Evolutionary conservation across 2,797 vertebrate species (phyloP), one percentile per base, ranked within the genome.

Genomic region (Lophotriccus pileatus): DNA sequence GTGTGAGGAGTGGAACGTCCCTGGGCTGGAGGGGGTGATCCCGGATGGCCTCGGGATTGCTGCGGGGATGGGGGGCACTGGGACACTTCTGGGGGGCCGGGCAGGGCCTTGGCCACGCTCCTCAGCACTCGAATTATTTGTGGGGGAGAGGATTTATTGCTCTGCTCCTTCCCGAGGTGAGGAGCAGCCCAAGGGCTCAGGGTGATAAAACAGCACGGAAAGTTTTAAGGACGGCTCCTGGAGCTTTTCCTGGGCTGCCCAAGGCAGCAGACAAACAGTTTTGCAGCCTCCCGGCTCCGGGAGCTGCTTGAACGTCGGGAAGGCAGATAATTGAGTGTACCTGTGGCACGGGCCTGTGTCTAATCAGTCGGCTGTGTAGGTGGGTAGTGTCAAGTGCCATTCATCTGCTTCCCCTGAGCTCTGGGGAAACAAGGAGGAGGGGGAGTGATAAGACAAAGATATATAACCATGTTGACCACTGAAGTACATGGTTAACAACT

Each of bases 401-500:
- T 97, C 98, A 97, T 97, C 92, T 82, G 91, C 92, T 89, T 97
- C 98, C 97, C 97, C 92, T 83, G 98, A 96, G 98, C 97, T 94
- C 76, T 81, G 87, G 74, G 96, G 95, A 96, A 97, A 96, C 95
- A 96, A 95, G 97, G 94, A 97, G 97, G 97, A 97, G 97, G 95
- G 96, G 87, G 68, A 87, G 89, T 6, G 84, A 27, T 87, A 93
- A 98, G 95, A 98, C 97, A 97, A 95, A 98, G 97, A 98, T 97
- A 96, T 92, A 97, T 96, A 97, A 97, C 96, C 91, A 55, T 79
- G 95, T 93, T 98, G 98, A 97, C 98, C 98, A 98, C 97, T 95
- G 96, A 97, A 96, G 97, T 97, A 98, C 97, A 96, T 72, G 97
- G 97, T 97, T 98, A 98, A 98, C 98, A 97, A 95, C 98, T 98